phyloP scores from a whole-genome alignment of 2,113 vertebrate genomes.

The Cardinalis cardinalis region DNA sequence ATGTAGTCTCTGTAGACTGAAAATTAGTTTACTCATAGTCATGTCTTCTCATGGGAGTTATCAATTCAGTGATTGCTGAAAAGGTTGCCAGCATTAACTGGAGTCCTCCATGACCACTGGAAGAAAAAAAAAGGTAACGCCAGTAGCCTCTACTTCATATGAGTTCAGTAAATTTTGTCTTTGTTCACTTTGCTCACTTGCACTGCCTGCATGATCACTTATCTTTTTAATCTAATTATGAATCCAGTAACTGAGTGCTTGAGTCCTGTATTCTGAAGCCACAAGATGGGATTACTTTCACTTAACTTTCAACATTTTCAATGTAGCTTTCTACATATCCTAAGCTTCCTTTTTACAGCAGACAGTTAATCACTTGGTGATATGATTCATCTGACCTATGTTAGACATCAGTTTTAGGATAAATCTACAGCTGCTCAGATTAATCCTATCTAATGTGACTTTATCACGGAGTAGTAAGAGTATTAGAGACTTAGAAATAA shows the following conservation, averaged over 20 bases:
- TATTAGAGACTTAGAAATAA: conserved; percentile 30
- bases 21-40: background rate
- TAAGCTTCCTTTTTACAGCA: conserved; percentile 9
- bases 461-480: background rate
- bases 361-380: background rate
- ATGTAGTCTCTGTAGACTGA: background rate
- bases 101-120: background rate
- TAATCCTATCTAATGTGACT: conserved; percentile 34
- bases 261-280: background rate
- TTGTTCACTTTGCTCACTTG: accelerated
- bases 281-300: background rate
- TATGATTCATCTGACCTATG: conserved; percentile 26
- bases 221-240: background rate
- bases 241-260: background rate
- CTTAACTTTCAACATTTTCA: background rate
- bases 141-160: background rate
- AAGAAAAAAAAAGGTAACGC: background rate
- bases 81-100: background rate
- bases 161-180: background rate
- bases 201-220: background rate
- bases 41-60: background rate
- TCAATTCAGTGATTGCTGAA: background rate
- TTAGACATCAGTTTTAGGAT: conserved; percentile 17
- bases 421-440: background rate
- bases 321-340: background rate